phyloP scores from a whole-genome alignment of 2,113 vertebrate genomes.

The Brachionichthys hirsutus region DNA sequence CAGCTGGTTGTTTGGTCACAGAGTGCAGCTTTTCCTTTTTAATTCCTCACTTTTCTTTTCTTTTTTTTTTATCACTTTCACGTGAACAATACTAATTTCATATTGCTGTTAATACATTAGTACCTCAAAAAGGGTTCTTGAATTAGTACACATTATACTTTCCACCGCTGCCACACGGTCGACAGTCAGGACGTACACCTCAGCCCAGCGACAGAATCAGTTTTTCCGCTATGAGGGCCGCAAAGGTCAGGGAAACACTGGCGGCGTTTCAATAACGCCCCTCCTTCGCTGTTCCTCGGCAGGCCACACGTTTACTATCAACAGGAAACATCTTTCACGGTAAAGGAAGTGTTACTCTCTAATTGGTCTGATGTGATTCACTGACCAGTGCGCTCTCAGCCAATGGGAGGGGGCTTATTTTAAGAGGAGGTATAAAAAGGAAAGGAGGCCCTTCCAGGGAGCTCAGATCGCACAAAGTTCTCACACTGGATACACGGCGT shows the following conservation, averaged over 20 bases:
- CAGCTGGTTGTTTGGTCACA: too few species aligned
- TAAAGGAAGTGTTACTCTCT: constrained; percentile 87
- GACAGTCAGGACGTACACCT: constrained; percentile 59
- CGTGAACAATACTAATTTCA: not conserved
- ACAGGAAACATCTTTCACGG: constrained; percentile 96
- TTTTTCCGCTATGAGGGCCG: constrained; percentile 68
- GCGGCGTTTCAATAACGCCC: constrained; percentile 44
- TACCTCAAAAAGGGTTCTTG: not conserved
- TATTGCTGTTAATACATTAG: not conserved
- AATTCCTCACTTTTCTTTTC: too few species aligned
- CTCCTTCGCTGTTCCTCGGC: constrained; percentile 25
- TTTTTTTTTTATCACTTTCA: too few species aligned
- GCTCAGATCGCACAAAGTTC: constrained; percentile 58
- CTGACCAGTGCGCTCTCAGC: constrained; percentile 73
- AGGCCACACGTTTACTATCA: constrained; percentile 80
- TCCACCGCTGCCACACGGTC: constrained; percentile 20
- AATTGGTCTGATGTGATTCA: constrained; percentile 84
- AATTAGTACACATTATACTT: constrained; percentile 27
- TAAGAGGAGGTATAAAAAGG: constrained; percentile 90
- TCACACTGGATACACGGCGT: constrained; percentile 44
- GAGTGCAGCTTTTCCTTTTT: not conserved
- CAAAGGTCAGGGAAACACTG: constrained; percentile 82
- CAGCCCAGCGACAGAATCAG: constrained; percentile 53
- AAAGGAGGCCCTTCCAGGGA: constrained; percentile 44
- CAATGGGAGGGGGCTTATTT: constrained; percentile 90